Base-by-base conservation (phyloP, 2,888 invertebrate species). In the Luperina nickerlii region DNA sequence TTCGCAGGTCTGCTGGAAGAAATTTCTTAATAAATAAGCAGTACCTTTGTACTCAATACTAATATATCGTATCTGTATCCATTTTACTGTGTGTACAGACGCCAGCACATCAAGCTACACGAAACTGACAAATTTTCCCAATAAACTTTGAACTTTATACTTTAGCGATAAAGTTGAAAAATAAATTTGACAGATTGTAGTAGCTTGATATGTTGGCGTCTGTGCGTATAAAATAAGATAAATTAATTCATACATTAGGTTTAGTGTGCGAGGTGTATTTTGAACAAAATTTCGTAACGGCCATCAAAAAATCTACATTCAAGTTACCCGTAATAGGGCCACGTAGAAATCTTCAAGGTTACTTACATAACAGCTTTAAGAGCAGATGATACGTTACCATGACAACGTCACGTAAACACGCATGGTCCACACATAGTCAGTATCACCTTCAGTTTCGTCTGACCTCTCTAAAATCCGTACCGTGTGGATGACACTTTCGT, bases 321-420 rank as follows among this genome's bases (percentile, higher is more conserved):
- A 42, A 63, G 32, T 83, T 81, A 48, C 24, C 76, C 81, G 68
- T 66, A 74, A 72, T n/a, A 13, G 15, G 9, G 13, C 38, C 24
- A 72, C 84, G 73, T 74, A 67, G 78, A 72, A 74, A 78, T 71
- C 66, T n/a, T 27, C 65, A 79, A 77, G 67, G 63, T 73, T 24
- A 9, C 27, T 79, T 74, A 68, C 74, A 67, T 74, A 65, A 79
- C 13, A 76, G 5, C 15, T 60, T n/a, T n/a, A 9, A 42, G 15
- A 71, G 32, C 32, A 32, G 73, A 78, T 38, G n/a, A 78, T 62
- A 13, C 11, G 66, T 63, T 74, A 60, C 74, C 62, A 71, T 76
- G 42, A 42, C 24, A 62, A 78, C 51, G n/a, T 74, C 48, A 63
- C 68, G 20, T 48, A 60, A 78, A 75, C 70, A 68, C 48, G 45